Percentiles rank a stretch among this genome's conserved stretches.
phyloP scores from a whole-genome alignment of 2,888 invertebrate species.

The Esperia sulphurella region DNA sequence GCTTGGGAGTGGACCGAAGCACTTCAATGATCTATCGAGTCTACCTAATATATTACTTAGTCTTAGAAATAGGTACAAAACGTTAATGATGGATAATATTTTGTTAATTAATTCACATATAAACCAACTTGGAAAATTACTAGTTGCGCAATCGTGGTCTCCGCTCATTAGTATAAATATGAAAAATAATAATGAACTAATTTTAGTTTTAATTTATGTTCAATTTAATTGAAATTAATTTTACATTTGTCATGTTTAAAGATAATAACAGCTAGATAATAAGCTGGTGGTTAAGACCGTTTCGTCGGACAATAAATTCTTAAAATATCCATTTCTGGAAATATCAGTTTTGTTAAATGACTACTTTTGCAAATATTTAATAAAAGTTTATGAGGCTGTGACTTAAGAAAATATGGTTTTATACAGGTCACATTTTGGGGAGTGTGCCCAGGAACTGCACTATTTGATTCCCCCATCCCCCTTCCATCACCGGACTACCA shows the following conservation, averaged over 20 bases:
- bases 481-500: too few species aligned
- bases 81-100: constrained; percentile 39
- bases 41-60: constrained; percentile 4
- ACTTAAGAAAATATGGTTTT: too few species aligned
- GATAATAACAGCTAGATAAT: neutral
- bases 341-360: too few species aligned
- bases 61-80: constrained; percentile 9
- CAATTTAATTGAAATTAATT: neutral
- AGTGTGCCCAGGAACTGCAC: too few species aligned
- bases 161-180: neutral
- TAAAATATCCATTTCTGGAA: too few species aligned
- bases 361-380: too few species aligned
- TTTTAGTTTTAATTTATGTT: neutral
- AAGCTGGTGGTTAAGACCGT: too few species aligned
- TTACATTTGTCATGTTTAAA: neutral
- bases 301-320: too few species aligned
- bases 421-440: too few species aligned
- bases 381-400: too few species aligned
- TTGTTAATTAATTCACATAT: constrained; percentile 35
- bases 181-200: neutral
- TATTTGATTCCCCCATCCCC: too few species aligned
- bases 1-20: neutral
- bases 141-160: constrained; percentile 20
- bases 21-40: constrained; percentile 9
- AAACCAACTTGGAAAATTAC: constrained; percentile 26